Conservation (phyloP, 2,113 vertebrate genomes). For the Sarotherodon lohbergeri region DNA sequence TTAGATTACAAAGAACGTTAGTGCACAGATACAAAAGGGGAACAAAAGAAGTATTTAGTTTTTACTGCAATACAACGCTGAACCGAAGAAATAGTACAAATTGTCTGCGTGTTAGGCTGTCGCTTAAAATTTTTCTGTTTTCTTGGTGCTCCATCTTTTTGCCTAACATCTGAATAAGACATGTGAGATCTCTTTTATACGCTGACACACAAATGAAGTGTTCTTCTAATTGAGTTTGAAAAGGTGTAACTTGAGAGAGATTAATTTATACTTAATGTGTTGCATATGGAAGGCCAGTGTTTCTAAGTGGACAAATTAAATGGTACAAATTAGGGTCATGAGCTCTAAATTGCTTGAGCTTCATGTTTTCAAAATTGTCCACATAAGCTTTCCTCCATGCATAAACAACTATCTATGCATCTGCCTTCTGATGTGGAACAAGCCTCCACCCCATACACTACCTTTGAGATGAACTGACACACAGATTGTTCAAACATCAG, state of each 20-base stretch:
- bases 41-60: not conserved
- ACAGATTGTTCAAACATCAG: not conserved
- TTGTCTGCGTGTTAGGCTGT: not conserved
- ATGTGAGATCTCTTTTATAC: not conserved
- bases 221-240: not conserved
- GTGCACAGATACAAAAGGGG: not conserved
- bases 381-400: not conserved
- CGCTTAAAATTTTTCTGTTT: rapidly evolving
- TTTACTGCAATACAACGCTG: rapidly evolving
- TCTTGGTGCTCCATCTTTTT: not conserved
- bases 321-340: not conserved
- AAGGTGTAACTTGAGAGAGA: not conserved
- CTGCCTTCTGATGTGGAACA: not conserved
- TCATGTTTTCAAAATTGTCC: not conserved
- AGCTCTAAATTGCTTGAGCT: not conserved
- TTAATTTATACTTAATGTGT: not conserved
- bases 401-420: not conserved
- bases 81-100: not conserved
- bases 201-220: not conserved
- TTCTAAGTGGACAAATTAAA: not conserved
- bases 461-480: not conserved
- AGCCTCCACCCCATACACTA: not conserved
- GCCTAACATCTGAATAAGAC: not conserved
- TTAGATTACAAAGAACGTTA: not conserved
- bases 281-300: not conserved